phyloP scores from a whole-genome alignment of 2,113 vertebrate species.

The Scatophagus argus region DNA sequence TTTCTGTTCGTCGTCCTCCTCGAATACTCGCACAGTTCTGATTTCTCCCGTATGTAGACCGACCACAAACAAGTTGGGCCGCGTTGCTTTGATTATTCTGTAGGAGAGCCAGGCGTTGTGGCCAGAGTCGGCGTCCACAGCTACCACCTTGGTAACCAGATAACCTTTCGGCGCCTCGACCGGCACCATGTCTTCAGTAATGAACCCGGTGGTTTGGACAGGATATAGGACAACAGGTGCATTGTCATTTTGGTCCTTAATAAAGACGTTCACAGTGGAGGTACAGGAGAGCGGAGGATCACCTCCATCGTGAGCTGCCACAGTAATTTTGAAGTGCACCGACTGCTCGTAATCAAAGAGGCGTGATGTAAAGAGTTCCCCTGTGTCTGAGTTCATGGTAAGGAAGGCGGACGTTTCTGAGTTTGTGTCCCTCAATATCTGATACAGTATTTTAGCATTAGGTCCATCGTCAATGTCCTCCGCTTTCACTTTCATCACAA shows the following conservation, averaged over 20 bases:
- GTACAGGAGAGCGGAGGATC: conserved; percentile 69
- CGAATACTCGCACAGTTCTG: conserved; percentile 67
- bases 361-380: conserved; percentile 74
- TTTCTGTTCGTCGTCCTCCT: conserved; percentile 69
- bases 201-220: conserved; percentile 69
- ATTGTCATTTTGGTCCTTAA: conserved; percentile 80
- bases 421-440: conserved; percentile 58
- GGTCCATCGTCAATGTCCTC: conserved; percentile 68
- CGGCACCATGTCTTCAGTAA: conserved; percentile 83
- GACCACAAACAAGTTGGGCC: conserved; percentile 70
- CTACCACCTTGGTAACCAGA: conserved; percentile 87
- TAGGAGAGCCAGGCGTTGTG: conserved; percentile 83
- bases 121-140: conserved; percentile 80
- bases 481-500: conserved; percentile 69
- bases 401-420: conserved; percentile 66
- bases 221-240: conserved; percentile 75
- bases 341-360: conserved; percentile 80
- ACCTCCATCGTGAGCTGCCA: conserved; percentile 76
- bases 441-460: conserved; percentile 76
- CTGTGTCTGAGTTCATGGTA: conserved; percentile 77
- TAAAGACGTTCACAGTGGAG: conserved; percentile 72
- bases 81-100: conserved; percentile 76
- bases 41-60: conserved; percentile 79
- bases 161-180: conserved; percentile 83
- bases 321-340: conserved; percentile 72